Evolutionary conservation across 2,113 vertebrate genomes (phyloP), one percentile per base, ranked within the genome.

Genomic region (Microtus pennsylvanicus): DNA sequence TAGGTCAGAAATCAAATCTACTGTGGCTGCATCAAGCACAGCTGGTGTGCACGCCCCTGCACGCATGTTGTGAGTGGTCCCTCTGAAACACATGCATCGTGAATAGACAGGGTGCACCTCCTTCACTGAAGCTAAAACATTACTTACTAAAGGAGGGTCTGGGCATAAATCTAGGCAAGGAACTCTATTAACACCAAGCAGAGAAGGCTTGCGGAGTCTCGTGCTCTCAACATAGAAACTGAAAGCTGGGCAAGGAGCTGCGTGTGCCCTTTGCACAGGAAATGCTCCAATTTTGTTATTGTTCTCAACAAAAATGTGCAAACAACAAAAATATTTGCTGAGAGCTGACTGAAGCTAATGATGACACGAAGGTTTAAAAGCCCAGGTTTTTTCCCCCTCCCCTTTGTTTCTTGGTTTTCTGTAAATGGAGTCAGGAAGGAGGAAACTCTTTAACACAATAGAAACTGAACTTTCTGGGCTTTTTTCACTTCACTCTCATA

Each of bases 31-130:
- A 94, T 90, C 80, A 95, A 89, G 95, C 45, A 70, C 28, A 9
- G 16, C 87, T 38, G 83, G 70, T 35, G 33, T 45, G 74, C 38
- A 26, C n/a, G 94, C 92, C 38, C 80, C 90, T 70, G 47, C 2
- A 22, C 85, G 55, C 72, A 94, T 97, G 96, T 95, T 96, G 93
- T 38, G 80, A 89, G 24, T 50, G 70, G 69, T 9, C 55, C 19
- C 86, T 97, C 58, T 89, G 72, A 96, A 96, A 94, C 93, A 97
- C 96, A 97, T 83, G 82, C 45, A 85, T 69, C 47, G 58, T 91
- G 95, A 95, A 96, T 92, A 77, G 47, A 69, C 82, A 94, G 69
- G 47, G 90, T 61, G 30, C 7, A 9, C 52, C 38, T 7, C 80
- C n/a, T 72, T 89, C 90, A 92, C 80, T 76, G 93, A 94, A 81